Evolutionary conservation across 1,140 invertebrate species (phyloP).

Genomic region (Panagrolaimus sp.): DNA sequence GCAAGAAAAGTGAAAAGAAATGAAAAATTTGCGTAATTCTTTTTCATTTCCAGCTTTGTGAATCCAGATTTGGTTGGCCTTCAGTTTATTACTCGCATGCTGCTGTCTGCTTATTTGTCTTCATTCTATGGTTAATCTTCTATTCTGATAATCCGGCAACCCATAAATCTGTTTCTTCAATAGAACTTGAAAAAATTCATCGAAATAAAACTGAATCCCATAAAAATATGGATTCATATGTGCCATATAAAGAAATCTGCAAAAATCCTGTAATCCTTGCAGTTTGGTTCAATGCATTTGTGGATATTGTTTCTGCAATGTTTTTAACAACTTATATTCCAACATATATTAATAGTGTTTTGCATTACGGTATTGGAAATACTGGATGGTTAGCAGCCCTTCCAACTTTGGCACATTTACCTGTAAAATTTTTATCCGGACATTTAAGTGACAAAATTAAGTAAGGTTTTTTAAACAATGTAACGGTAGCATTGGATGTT

Average conservation of each 20-base stretch:
- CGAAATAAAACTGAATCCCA: constrained; percentile 34
- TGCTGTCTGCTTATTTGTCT: constrained; percentile 29
- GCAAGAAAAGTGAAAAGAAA: not conserved
- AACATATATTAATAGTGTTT: constrained; percentile 19
- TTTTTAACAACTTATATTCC: constrained; percentile 21
- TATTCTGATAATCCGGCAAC: constrained; percentile 39
- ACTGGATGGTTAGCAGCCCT: constrained; percentile 14
- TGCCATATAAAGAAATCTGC: constrained; percentile 28
- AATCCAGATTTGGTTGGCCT: constrained; percentile 40
- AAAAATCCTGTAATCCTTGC: constrained; percentile 12
- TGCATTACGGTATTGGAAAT: not conserved
- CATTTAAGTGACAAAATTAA: not conserved
- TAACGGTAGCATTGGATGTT: too few species aligned
- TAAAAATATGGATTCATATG: constrained; percentile 31
- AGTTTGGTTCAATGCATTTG: constrained; percentile 21
- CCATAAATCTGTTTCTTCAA: constrained; percentile 22
- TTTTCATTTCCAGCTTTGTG: constrained; percentile 29
- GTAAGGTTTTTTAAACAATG: not conserved
- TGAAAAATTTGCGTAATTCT: not conserved
- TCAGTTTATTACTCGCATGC: constrained; percentile 38
- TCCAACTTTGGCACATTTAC: not conserved
- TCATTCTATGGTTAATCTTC: constrained; percentile 35
- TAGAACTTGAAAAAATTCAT: constrained; percentile 38
- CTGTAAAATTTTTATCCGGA: not conserved
- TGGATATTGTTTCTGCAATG: constrained; percentile 17